Evolutionary conservation across 1,140 invertebrate species (phyloP), one percentile per base, ranked within the genome.

Genomic region (Heliconius nattereri): DNA sequence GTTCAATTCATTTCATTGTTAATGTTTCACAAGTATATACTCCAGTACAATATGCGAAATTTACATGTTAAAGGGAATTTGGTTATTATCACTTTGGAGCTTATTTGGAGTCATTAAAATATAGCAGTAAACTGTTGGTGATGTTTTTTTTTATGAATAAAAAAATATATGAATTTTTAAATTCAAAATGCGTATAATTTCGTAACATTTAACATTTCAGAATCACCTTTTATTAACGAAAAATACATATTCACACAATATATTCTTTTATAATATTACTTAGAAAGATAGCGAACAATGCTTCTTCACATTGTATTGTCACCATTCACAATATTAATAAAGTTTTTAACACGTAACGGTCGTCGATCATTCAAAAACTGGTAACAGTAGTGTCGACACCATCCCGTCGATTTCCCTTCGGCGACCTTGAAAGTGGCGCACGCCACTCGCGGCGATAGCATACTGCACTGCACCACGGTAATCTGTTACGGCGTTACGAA

Each of bases 381-480:
- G 80, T 88, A 86, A 81, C 85, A 82, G 85, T 83, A 81, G 80
- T 91, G 89, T 89, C 88, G 87, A 90, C 88, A 92, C 85, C 83
- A 45, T 86, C 80, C 84, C 86, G 87, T 87, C 87, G 87, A 90
- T 93, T 93, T 94, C 89, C 91, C 91, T 91, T 92, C 90, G 88
- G 87, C 88, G 92, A 92, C 92, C 92, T 94, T 93, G 92, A 80
- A 85, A 85, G 76, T 81, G 77, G 82, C 81, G 85, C 85, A 80
- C 81, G 80, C 81, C 86, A 84, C 85, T 87, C 88, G 85, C 83
- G 83, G 78, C 87, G 87, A 88, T 90, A 92, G 91, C 85, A 79
- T 86, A 89, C 86, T 84, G 84, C 86, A 87, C 83, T 87, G 85
- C 86, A 88, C 84, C 85, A 80, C 85, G 85, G 87, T 88, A 85